phyloP scores from a whole-genome alignment of 2,888 invertebrate species.

The Cerceris ruficornis region DNA sequence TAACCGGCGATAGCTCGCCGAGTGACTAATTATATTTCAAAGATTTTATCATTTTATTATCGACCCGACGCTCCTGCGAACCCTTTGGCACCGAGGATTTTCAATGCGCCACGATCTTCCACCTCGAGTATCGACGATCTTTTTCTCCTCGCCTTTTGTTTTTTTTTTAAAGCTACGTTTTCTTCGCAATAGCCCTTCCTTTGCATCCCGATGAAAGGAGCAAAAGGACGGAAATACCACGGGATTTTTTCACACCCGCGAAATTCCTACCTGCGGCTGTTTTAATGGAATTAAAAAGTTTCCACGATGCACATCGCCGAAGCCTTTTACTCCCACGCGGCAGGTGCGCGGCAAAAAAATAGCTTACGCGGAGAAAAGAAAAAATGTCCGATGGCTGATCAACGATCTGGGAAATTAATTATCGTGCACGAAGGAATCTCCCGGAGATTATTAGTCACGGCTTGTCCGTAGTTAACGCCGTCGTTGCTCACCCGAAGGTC shows the following conservation, averaged over 20 bases:
- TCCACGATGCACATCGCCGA: conserved; percentile 49
- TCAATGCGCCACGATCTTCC: too few relatives aligned
- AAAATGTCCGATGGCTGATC: conserved; percentile 57
- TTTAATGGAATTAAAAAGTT: conserved; percentile 59
- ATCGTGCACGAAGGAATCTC: conserved; percentile 55
- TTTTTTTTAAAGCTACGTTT: not conserved
- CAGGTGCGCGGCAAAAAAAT: conserved; percentile 38
- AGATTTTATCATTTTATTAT: conserved; percentile 33
- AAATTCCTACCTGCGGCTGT: conserved; percentile 36
- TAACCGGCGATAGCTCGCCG: conserved; percentile 41
- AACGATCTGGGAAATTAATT: conserved; percentile 68
- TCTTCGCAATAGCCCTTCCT: not conserved
- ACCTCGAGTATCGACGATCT: not conserved
- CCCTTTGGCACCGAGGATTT: too few relatives aligned
- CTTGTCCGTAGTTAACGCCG: conserved; percentile 52
- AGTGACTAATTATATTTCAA: conserved; percentile 38
- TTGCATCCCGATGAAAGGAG: not conserved
- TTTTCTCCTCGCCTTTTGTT: not conserved
- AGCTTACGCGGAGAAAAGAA: conserved; percentile 43
- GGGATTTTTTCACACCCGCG: conserved; percentile 22
- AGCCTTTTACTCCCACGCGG: conserved; percentile 51
- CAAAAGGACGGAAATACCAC: conserved; percentile 6
- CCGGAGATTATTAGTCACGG: conserved; percentile 66
- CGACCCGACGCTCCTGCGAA: conserved; percentile 8
- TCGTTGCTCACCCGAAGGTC: conserved; percentile 45